Evolutionary conservation across 2,797 vertebrate species (phyloP).

Genomic region (Dermochelys coriacea): DNA sequence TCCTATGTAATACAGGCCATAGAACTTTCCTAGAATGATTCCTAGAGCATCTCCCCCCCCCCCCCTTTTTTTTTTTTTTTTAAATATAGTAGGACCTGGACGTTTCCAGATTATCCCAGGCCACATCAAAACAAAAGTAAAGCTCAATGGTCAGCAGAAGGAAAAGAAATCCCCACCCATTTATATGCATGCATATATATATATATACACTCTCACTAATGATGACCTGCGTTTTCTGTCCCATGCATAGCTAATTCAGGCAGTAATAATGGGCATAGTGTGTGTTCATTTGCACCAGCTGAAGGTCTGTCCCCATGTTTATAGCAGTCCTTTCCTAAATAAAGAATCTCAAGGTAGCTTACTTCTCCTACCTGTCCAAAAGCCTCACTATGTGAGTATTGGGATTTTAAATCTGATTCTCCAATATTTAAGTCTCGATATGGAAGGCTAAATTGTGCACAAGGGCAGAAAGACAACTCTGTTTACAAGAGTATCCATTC

Average conservation of each 20-base stretch:
- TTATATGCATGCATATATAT: background rate
- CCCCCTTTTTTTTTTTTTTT: too few species aligned
- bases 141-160: background rate
- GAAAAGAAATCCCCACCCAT: background rate
- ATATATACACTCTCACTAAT: background rate
- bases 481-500: background rate
- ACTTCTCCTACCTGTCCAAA: background rate
- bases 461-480: background rate
- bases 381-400: background rate
- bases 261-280: background rate
- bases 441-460: background rate
- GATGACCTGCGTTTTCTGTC: fast-evolving
- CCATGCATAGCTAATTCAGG: fast-evolving
- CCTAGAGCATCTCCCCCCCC: background rate
- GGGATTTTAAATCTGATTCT: background rate
- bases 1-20: background rate
- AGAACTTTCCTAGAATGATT: background rate
- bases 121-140: background rate
- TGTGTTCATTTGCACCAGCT: background rate
- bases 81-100: background rate
- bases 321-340: background rate
- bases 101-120: fast-evolving
- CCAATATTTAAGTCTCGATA: background rate
- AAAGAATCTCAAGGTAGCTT: background rate
- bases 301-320: background rate